Conservation (phyloP, 2,888 invertebrate species). For the Dorcus parallelipipedus region DNA sequence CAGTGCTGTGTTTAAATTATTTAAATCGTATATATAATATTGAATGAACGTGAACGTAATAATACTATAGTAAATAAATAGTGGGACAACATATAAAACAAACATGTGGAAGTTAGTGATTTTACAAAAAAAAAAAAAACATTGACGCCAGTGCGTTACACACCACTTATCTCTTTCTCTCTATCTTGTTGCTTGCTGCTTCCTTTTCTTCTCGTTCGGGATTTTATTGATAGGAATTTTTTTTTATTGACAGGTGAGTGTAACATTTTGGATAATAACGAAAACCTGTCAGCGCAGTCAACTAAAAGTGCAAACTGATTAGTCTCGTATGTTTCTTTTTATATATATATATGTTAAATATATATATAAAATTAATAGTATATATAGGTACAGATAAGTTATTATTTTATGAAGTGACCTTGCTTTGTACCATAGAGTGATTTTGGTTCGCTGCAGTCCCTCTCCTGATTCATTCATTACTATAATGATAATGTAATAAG, state of each 20-base stretch:
- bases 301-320: conserved; percentile 36
- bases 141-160: conserved; percentile 6
- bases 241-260: conserved; percentile 17
- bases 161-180: conserved; percentile 22
- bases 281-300: conserved; percentile 30
- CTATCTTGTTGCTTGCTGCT: conserved; percentile 30
- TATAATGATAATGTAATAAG: conserved; percentile 13
- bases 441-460: conserved; percentile 26
- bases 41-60: not conserved
- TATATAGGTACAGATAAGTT: conserved; percentile 54
- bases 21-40: conserved; percentile 3
- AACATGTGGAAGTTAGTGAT: conserved; percentile 1
- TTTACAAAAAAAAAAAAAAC: conserved; percentile 5
- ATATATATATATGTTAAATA: conserved; percentile 35
- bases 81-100: not conserved
- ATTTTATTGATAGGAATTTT: conserved; percentile 8
- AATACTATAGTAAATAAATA: not conserved
- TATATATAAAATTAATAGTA: conserved; percentile 34
- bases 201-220: conserved; percentile 21
- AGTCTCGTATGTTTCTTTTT: conserved; percentile 45
- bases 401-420: conserved; percentile 59
- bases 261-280: conserved; percentile 6
- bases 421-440: conserved; percentile 58
- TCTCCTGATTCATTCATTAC: not conserved
- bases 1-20: conserved; percentile 41